Evolutionary conservation across 2,113 vertebrate genomes (phyloP), one percentile per base, ranked within the genome.

Genomic region (Chroicocephalus ridibundus): DNA sequence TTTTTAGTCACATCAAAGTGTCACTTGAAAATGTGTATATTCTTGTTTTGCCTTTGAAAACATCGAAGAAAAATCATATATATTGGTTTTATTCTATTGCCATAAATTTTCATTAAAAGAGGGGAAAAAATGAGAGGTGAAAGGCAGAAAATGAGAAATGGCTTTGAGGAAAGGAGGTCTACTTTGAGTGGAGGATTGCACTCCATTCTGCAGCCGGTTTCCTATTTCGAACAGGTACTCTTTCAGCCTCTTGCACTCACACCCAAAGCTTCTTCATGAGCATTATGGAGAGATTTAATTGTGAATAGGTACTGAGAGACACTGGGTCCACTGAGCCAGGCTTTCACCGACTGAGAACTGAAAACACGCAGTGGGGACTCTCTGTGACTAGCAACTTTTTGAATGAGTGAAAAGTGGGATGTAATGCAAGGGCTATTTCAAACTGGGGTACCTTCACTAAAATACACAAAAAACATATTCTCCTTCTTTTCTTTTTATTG

Each of bases 41-140:
- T 94, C 85, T 84, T 69, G 15, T 87, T 92, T 76, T 91, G 34
- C 42, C 44, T 79, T 86, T 58, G 72, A 90, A 95, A 93, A 36
- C 19, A 78, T 47, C 2, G 52, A 88, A 83, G 13, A 54, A 79
- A 88, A 94, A 60, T 34, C 9, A 26, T 44, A 55, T 20, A 6
- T 40, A 82, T 58, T 94, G 9, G 10, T 69, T 94, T 86, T 72
- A 82, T 7, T 57, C 17, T 76, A 34, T 42, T 96, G 57, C 15
- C 34, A 31, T 62, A 62, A 46, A 27, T 74, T 80, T 92, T 84
- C 20, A 36, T 61, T 66, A 29, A 49, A 92, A 93, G 20, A 27
- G 9, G 29, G 14, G 14, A 62, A 52, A 22, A 82, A 88, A 72
- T 27, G 15, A 49, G 14, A 13, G 14, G 13, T 38, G 8, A 82